phyloP scores from a whole-genome alignment of 1,140 invertebrate species.

The Drosophila saltans region DNA sequence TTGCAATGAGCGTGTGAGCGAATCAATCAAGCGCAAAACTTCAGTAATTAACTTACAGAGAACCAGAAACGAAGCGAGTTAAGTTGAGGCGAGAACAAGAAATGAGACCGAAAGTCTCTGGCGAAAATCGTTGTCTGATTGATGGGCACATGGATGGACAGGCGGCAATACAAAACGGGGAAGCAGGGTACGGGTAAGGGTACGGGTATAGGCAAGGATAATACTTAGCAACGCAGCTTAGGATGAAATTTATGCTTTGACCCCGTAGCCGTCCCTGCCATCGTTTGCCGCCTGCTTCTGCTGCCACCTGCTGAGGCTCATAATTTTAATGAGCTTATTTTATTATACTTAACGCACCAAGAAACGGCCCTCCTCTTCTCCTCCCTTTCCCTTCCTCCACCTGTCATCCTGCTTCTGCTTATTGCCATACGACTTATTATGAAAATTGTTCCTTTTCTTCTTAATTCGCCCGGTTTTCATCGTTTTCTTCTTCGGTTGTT shows the following conservation, averaged over 20 bases:
- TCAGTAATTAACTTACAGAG: slow-evolving; percentile 72
- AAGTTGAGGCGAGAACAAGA: neutral
- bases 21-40: slow-evolving; percentile 70
- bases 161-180: no score
- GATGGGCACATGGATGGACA: slow-evolving; percentile 41
- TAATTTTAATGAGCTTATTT: slow-evolving; percentile 81
- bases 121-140: slow-evolving; percentile 64
- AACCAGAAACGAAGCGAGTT: neutral
- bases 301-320: slow-evolving; percentile 55
- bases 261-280: neutral
- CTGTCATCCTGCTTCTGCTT: slow-evolving; percentile 12
- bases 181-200: neutral
- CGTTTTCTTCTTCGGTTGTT: neutral
- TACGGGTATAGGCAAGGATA: slow-evolving; percentile 6
- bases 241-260: slow-evolving; percentile 26
- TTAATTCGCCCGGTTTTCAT: slow-evolving; percentile 19
- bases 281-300: neutral
- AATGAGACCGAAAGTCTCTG: neutral
- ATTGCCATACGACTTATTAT: slow-evolving; percentile 49
- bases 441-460: slow-evolving; percentile 45
- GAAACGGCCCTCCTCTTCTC: slow-evolving; percentile 15
- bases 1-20: slow-evolving; percentile 14
- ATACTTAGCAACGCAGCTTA: slow-evolving; percentile 19
- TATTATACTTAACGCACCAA: slow-evolving; percentile 72
- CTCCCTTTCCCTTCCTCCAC: neutral